phyloP scores from a whole-genome alignment of 2,797 vertebrate species.

The Remorina albescens region DNA sequence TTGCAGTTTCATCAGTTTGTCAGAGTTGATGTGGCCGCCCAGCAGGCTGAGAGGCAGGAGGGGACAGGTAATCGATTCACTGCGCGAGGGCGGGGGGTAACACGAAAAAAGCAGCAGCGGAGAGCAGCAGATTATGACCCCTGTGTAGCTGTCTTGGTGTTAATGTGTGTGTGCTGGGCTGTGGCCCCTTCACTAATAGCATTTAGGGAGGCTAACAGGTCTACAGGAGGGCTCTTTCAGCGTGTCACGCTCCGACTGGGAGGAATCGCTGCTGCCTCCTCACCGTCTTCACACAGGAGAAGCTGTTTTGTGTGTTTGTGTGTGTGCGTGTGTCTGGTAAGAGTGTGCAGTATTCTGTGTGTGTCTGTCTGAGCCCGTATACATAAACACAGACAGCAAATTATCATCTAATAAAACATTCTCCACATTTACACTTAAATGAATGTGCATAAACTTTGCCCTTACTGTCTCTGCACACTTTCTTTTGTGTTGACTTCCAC shows the following conservation, averaged over 20 bases:
- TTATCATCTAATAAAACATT: conserved; percentile 9
- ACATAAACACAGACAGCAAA: conserved; percentile 10
- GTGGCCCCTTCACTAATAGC: conserved; percentile 58
- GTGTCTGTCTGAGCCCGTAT: not conserved
- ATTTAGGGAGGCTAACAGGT: conserved; percentile 52
- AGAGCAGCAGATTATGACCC: conserved; percentile 61
- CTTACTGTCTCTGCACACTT: not conserved
- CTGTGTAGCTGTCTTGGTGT: conserved; percentile 12
- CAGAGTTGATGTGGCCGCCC: conserved; percentile 49
- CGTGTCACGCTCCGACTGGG: conserved; percentile 33
- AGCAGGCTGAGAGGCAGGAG: conserved; percentile 55
- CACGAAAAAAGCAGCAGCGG: conserved; percentile 59
- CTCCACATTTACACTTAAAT: not conserved
- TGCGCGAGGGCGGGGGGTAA: conserved; percentile 46
- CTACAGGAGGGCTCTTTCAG: conserved; percentile 34
- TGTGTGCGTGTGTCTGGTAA: conserved; percentile 35
- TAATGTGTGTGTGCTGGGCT: conserved; percentile 37
- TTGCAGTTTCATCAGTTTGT: conserved; percentile 62
- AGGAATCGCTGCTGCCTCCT: conserved; percentile 20
- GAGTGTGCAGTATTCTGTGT: not conserved
- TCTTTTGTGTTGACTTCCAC: not conserved
- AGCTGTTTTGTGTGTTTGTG: not conserved
- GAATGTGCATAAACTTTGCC: not conserved
- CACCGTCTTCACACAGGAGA: not conserved
- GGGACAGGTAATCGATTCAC: conserved; percentile 78